A percentile compares a stretch with the other conserved stretches of the same genome.
Conservation (phyloP, 1,140 invertebrate species). For the Meteorus sp. region DNA sequence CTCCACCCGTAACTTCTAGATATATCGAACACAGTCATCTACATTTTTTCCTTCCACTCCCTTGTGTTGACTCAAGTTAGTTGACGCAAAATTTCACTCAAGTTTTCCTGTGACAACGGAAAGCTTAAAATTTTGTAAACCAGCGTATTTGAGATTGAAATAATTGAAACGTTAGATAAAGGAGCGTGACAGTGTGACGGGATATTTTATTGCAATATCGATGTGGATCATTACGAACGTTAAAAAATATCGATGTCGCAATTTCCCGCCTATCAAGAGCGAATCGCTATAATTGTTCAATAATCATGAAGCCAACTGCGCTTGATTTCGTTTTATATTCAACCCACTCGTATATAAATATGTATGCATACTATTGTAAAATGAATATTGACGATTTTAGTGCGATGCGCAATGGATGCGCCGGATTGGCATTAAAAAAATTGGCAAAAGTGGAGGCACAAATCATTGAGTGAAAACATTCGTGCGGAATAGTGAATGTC, state of each 20-base stretch:
- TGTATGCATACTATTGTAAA: conserved; percentile 7
- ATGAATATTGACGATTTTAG: conserved; percentile 11
- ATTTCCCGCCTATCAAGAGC: not conserved
- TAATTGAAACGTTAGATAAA: no score
- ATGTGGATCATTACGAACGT: no score
- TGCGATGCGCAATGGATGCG: no score
- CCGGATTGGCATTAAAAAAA: conserved; percentile 47
- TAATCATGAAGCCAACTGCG: conserved; percentile 15
- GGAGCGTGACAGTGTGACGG: no score
- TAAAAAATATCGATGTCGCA: not conserved
- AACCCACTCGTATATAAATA: no score
- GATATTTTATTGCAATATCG: no score
- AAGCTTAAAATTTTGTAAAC: no score
- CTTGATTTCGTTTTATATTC: not conserved
- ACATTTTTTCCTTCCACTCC: not conserved
- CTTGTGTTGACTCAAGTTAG: no score
- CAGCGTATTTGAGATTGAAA: no score
- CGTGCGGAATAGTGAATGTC: conserved; percentile 45
- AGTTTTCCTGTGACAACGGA: no score
- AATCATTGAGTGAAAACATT: conserved; percentile 45
- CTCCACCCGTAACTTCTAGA: no score
- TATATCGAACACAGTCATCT: conserved; percentile 8
- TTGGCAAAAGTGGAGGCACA: conserved; percentile 51
- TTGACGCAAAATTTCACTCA: no score
- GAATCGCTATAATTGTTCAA: not conserved